Evolutionary conservation across 2,113 vertebrate species (phyloP).

Genomic region (Hymenochirus boettgeri): DNA sequence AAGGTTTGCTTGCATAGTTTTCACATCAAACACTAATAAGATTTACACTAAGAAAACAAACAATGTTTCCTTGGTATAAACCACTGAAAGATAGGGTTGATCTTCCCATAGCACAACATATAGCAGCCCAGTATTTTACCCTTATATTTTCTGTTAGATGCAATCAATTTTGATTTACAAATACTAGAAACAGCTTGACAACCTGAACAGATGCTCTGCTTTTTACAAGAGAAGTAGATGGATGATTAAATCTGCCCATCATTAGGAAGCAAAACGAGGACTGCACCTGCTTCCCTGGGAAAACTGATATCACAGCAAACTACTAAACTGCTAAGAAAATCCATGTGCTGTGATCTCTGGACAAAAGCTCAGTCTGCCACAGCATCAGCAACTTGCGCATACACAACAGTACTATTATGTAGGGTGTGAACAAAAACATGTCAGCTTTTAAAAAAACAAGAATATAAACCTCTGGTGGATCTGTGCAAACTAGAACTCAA

Average conservation of each 20-base stretch:
- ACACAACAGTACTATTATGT: too few relatives aligned
- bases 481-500: too few relatives aligned
- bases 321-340: not conserved
- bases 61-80: too few relatives aligned
- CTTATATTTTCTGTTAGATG: not conserved
- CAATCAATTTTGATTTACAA: not conserved
- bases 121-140: not conserved
- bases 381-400: not conserved
- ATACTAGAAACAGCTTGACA: slow-evolving; percentile 7
- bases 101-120: not conserved
- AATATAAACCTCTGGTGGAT: too few relatives aligned
- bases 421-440: too few relatives aligned
- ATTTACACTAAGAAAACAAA: too few relatives aligned
- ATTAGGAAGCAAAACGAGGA: slow-evolving; percentile 13
- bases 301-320: slow-evolving; percentile 15
- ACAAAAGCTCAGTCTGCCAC: slow-evolving; percentile 10
- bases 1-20: too few relatives aligned
- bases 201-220: slow-evolving; percentile 11
- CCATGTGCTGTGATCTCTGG: not conserved
- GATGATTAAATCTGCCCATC: slow-evolving; percentile 18
- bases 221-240: slow-evolving; percentile 5
- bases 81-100: too few relatives aligned
- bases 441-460: too few relatives aligned
- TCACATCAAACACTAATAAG: too few relatives aligned
- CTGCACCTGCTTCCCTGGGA: slow-evolving; percentile 24